These are phyloP conservation scores for Nipponacmea schrenckii DNA, from an alignment of 2,888 invertebrate species.

Conservation along the genomic window DNA sequence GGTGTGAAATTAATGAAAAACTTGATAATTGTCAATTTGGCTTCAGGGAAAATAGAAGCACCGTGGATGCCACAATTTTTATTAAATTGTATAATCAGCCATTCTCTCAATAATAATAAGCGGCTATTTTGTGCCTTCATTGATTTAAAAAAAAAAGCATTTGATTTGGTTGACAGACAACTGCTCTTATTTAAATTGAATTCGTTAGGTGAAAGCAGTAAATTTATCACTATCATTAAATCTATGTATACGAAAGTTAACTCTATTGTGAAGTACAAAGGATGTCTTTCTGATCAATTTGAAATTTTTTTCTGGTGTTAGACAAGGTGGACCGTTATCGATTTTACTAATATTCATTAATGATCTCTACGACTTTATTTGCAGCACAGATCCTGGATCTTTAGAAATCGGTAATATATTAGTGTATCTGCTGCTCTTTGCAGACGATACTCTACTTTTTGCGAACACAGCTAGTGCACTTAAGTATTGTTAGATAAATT, in stretches of 20 bases:
- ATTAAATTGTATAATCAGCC: neutral
- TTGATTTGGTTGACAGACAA: neutral
- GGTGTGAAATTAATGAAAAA: neutral
- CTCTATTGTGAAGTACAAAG: neutral
- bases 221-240: neutral
- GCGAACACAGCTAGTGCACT: neutral
- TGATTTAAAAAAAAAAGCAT: slow-evolving; percentile 2
- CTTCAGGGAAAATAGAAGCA: neutral
- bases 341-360: neutral
- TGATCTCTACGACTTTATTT: neutral
- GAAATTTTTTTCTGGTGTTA: neutral
- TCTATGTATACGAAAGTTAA: neutral
- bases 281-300: neutral
- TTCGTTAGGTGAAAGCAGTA: neutral
- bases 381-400: neutral
- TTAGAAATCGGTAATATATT: neutral
- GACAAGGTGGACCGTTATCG: neutral
- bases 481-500: slow-evolving; percentile 2
- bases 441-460: neutral
- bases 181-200: too few species aligned
- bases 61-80: neutral
- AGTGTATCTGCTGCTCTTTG: neutral
- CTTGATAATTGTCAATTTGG: neutral
- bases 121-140: neutral
- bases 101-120: neutral